A percentile compares a stretch with the other conserved stretches of the same genome.
phyloP scores from a whole-genome alignment of 2,113 vertebrate species.

The Hippocampus guttulatus region DNA sequence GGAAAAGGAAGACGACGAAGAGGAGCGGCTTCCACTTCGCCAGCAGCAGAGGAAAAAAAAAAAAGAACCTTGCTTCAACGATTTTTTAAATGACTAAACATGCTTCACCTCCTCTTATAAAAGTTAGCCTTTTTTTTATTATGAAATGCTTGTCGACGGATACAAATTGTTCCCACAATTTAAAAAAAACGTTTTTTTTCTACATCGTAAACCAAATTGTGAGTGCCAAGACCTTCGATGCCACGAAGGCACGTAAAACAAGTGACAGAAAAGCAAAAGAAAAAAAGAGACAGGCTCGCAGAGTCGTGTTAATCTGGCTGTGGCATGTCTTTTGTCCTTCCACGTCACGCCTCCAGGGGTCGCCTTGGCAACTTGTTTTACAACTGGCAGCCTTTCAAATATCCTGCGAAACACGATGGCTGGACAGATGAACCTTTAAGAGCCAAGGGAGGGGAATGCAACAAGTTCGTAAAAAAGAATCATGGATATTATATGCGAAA shows the following conservation, averaged over 20 bases:
- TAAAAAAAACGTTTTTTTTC: background rate
- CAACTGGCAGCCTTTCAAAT: slow-evolving; percentile 51
- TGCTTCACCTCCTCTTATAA: background rate
- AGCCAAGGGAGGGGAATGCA: slow-evolving; percentile 12
- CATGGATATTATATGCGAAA: background rate
- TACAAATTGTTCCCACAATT: background rate
- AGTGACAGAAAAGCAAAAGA: slow-evolving; percentile 20
- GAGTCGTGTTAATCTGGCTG: slow-evolving; percentile 19
- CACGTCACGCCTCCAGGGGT: slow-evolving; percentile 49
- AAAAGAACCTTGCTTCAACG: background rate
- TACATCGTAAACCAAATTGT: background rate
- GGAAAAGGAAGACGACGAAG: background rate
- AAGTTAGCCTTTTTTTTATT: no score
- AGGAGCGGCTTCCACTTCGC: background rate
- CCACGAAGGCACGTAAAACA: slow-evolving; percentile 14
- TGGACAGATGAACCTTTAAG: slow-evolving; percentile 23
- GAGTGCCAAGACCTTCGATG: background rate
- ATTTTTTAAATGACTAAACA: background rate
- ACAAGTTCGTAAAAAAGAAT: background rate
- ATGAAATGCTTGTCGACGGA: no score
- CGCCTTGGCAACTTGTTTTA: slow-evolving; percentile 61
- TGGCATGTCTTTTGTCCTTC: slow-evolving; percentile 46
- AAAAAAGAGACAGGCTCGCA: slow-evolving; percentile 17
- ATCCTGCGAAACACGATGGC: slow-evolving; percentile 40
- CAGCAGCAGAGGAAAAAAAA: background rate